These are phyloP conservation scores for Linepithema humile DNA, from an alignment of 1,140 invertebrate genomes.

Conservation along the genomic window DNA sequence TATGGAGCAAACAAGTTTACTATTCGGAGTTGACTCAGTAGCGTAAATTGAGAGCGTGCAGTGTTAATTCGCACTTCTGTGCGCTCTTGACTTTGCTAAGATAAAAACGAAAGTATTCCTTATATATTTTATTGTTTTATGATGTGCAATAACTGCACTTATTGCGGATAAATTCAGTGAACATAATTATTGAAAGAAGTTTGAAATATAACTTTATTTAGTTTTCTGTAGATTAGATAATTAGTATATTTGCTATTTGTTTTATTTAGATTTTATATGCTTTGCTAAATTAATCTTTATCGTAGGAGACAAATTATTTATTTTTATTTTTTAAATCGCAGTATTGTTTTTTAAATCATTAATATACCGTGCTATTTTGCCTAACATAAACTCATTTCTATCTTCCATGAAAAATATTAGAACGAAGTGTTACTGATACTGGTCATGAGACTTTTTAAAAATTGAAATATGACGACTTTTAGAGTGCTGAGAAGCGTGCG, in stretches of 20 bases:
- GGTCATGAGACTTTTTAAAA: slow-evolving; percentile 31
- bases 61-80: slow-evolving; percentile 29
- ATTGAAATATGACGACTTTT: slow-evolving; percentile 51
- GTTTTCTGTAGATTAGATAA: neutral
- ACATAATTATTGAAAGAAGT: neutral
- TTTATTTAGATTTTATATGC: neutral
- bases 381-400: neutral
- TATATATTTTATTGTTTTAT: neutral
- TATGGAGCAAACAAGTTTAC: slow-evolving; percentile 50
- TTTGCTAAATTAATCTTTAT: neutral
- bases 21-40: slow-evolving; percentile 42
- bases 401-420: neutral
- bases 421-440: slow-evolving; percentile 11
- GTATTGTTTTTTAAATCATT: neutral
- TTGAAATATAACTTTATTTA: neutral
- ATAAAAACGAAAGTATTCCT: slow-evolving; percentile 13
- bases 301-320: neutral
- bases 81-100: neutral
- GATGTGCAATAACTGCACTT: neutral
- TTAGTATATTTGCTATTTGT: neutral
- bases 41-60: slow-evolving; percentile 32
- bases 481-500: neutral
- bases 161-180: neutral
- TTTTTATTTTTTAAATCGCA: neutral
- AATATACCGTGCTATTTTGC: neutral